Evolutionary conservation across 2,888 invertebrate genomes (phyloP).

Genomic region (Chydorus sphaericus): DNA sequence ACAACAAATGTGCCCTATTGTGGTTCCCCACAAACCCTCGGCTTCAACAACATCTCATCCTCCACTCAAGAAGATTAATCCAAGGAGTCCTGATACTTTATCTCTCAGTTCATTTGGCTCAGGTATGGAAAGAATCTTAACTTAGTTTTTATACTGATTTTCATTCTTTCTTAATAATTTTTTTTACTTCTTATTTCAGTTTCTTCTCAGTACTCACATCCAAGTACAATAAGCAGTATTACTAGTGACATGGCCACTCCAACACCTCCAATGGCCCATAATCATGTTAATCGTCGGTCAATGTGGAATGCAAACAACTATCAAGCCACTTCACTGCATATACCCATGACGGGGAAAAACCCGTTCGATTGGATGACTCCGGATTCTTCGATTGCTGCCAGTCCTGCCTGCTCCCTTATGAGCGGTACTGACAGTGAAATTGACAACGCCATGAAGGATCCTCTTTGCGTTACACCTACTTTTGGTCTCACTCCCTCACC

Average conservation of each 20-base stretch:
- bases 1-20: background rate
- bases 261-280: background rate
- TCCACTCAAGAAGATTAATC: background rate
- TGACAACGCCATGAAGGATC: background rate
- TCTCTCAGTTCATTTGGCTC: background rate
- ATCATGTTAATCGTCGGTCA: background rate
- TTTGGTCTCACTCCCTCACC: background rate
- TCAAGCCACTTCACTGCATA: too few relatives aligned
- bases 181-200: background rate
- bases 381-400: background rate
- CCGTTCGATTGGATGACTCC: background rate
- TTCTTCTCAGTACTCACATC: background rate
- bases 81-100: background rate
- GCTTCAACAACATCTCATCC: background rate
- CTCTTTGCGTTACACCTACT: background rate
- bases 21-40: background rate
- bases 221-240: background rate
- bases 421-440: constrained; percentile 6
- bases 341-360: background rate
- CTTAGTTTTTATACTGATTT: background rate
- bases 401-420: background rate
- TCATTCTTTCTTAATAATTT: background rate
- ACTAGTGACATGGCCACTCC: background rate
- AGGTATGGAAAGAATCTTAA: background rate
- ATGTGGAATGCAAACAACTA: too few relatives aligned